Base-by-base conservation (phyloP, 1,140 invertebrate species). In the Tetranychus urticae region DNA sequence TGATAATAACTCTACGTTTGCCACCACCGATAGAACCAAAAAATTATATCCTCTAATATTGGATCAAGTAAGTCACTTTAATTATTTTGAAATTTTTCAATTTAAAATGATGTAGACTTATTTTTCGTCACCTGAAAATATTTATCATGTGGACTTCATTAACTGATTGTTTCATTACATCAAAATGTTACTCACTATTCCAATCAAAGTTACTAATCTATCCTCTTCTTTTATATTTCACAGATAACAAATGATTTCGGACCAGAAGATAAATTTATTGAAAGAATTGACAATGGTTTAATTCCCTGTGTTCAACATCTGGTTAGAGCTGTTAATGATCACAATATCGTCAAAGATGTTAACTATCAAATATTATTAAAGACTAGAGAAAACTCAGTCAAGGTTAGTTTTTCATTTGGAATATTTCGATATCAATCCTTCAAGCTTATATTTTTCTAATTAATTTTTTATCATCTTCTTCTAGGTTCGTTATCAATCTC, bases 341-440 rank as follows among this genome's bases (percentile, higher is more conserved):
- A 92, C 69, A 79, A 82, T 0, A 69, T 88, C 3, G 91, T 88
- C 81, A 90, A 90, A 69, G 79, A 84, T 66, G 72, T 93, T 3
- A 87, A 90, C 69, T 87, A 89, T 71, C 85, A 91, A 72, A 80
- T 90, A 58, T 72, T 92, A 23, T 73, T 92, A 52, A 93, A 92
- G 73, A 87, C 86, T 0, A 79, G 85, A 64, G 81, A 86, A 67
- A 76, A 78, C 65, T 79, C 80, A 58, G 74, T 82, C 14, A 65
- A 71, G 68, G 76, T 77, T 67, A 67, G 67, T 61, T 34, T 57
- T 3, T 52, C 1, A 14, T 34, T 36, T 60, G 42, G 56, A 45
- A 13, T 45, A 39, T 57, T 56, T n/a, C 10, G 39, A 42, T 42
- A 42, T 42, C 10, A 6, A 6, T 10, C 10, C 10, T 42, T 42